These are phyloP conservation scores for Hestina assimilis DNA, from an alignment of 1,140 invertebrate species.

Conservation along the genomic window DNA sequence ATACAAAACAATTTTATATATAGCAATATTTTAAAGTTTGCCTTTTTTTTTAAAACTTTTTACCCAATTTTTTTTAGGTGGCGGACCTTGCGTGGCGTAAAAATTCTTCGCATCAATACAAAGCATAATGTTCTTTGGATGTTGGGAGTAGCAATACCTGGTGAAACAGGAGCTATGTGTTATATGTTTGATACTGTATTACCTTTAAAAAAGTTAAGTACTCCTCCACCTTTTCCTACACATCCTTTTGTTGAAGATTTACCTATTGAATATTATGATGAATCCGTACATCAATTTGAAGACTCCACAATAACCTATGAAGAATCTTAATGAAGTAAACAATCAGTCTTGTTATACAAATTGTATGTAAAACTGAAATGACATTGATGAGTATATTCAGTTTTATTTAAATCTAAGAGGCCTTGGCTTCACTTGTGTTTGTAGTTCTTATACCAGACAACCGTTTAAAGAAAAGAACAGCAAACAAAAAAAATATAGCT, in stretches of 20 bases:
- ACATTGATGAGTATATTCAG: too few species aligned
- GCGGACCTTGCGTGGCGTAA: slow-evolving; percentile 85
- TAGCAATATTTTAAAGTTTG: neutral
- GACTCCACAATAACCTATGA: slow-evolving; percentile 84
- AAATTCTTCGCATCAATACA: slow-evolving; percentile 94
- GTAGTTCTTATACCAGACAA: too few species aligned
- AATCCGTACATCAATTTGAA: slow-evolving; percentile 85
- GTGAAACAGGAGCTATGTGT: slow-evolving; percentile 88
- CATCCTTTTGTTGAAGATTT: slow-evolving; percentile 80
- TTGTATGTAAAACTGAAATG: too few species aligned
- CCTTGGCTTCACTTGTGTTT: too few species aligned
- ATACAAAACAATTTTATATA: neutral
- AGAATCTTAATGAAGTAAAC: slow-evolving; percentile 59
- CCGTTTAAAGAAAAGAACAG: too few species aligned
- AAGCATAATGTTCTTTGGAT: slow-evolving; percentile 96
- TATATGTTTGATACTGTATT: slow-evolving; percentile 90
- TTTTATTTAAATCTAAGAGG: too few species aligned
- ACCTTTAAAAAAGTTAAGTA: slow-evolving; percentile 79
- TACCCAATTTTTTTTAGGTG: slow-evolving; percentile 77
- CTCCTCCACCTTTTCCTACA: slow-evolving; percentile 89
- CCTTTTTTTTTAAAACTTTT: neutral
- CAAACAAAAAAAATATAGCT: too few species aligned
- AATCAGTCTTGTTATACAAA: too few species aligned
- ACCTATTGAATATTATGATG: slow-evolving; percentile 85
- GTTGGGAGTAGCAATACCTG: slow-evolving; percentile 88